phyloP scores from a whole-genome alignment of 2,888 invertebrate genomes.

The Drosophila dives region DNA sequence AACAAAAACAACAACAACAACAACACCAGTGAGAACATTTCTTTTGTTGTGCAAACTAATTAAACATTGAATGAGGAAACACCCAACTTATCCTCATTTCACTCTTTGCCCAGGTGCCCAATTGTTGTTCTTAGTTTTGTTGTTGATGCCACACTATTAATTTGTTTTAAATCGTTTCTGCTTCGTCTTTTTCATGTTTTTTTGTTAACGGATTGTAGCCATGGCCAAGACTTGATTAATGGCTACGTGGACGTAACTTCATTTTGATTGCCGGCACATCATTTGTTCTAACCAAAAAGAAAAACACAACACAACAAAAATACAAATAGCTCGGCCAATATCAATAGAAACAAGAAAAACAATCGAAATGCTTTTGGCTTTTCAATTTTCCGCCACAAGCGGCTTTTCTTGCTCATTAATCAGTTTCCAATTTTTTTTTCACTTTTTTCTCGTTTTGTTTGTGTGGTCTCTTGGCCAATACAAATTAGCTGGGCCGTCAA shows the following conservation, averaged over 20 bases:
- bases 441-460: conserved; percentile 11
- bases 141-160: conserved; percentile 61
- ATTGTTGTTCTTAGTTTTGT: conserved; percentile 10
- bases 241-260: conserved; percentile 74
- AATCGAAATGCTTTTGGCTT: conserved; percentile 62
- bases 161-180: conserved; percentile 75
- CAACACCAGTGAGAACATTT: conserved; percentile 20
- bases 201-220: conserved; percentile 24
- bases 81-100: conserved; percentile 7
- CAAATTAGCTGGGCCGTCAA: conserved; percentile 36
- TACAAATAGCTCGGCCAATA: conserved; percentile 51
- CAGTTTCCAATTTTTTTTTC: conserved; percentile 39
- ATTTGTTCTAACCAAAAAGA: conserved; percentile 60
- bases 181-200: conserved; percentile 23
- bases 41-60: conserved; percentile 71
- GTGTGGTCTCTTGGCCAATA: conserved; percentile 40
- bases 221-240: conserved; percentile 62
- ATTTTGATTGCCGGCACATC: conserved; percentile 78
- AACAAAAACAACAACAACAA: conserved; percentile 12
- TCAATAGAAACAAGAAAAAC: conserved; percentile 36
- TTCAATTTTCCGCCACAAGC: conserved; percentile 61
- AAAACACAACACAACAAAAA: conserved; percentile 21
- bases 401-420: conserved; percentile 57
- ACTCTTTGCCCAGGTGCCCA: conserved; percentile 3
- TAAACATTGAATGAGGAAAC: conserved; percentile 63